Conservation (phyloP, 2,888 invertebrate genomes). For the Crocallis elinguaria region DNA sequence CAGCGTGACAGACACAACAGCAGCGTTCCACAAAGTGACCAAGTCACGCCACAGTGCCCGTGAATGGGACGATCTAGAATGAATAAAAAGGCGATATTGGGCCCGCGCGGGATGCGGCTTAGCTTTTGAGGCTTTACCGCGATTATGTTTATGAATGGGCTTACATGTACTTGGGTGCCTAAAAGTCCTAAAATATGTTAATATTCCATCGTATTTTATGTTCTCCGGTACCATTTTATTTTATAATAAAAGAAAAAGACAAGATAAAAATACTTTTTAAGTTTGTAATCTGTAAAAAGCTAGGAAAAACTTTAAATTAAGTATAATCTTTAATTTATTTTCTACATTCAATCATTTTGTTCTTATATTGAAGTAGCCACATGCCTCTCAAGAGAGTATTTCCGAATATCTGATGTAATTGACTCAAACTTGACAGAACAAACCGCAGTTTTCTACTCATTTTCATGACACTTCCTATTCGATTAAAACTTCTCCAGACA, state of each 20-base stretch:
- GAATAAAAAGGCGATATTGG: slow-evolving; percentile 58
- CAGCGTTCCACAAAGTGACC: slow-evolving; percentile 72
- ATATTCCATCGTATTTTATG: not conserved
- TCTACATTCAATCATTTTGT: no score
- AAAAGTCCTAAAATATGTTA: slow-evolving; percentile 13
- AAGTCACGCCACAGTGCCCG: slow-evolving; percentile 60
- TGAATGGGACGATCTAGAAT: slow-evolving; percentile 61
- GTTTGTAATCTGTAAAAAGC: no score
- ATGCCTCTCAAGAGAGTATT: no score
- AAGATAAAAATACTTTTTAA: no score
- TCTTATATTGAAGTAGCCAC: no score
- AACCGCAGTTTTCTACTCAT: not conserved
- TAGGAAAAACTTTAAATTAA: no score
- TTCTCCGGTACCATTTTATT: not conserved
- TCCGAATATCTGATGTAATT: no score
- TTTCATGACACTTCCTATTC: slow-evolving; percentile 10
- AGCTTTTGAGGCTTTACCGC: slow-evolving; percentile 51
- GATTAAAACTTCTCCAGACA: slow-evolving; percentile 21
- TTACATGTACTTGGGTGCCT: slow-evolving; percentile 30
- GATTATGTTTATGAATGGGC: slow-evolving; percentile 45
- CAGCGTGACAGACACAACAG: slow-evolving; percentile 42
- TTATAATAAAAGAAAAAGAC: not conserved
- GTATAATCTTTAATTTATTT: no score
- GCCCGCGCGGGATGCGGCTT: slow-evolving; percentile 54
- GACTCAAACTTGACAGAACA: no score